phyloP scores from a whole-genome alignment of 2,797 vertebrate species.

The Tapirus indicus region DNA sequence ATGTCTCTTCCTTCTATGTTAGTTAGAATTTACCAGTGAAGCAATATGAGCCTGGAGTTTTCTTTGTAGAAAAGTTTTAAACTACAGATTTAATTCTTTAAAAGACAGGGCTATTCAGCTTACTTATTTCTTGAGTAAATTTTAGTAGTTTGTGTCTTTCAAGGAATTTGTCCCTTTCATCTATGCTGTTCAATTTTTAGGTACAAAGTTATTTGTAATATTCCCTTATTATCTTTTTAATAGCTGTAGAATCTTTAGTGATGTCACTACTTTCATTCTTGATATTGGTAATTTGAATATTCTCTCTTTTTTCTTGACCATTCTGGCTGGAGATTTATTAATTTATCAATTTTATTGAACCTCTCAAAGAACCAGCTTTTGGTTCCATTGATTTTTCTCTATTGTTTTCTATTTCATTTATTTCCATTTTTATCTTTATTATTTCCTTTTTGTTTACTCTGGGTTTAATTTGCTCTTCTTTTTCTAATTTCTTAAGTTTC shows the following conservation, averaged over 20 bases:
- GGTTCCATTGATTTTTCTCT: not conserved
- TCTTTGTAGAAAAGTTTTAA: not conserved
- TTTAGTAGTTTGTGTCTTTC: not conserved
- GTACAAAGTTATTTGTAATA: not conserved
- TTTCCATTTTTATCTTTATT: not conserved
- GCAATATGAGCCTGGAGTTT: not conserved
- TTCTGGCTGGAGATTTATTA: not conserved
- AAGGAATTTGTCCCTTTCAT: not conserved
- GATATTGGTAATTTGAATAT: not conserved
- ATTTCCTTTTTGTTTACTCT: not conserved
- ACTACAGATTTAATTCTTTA: not conserved
- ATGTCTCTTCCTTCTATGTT: not conserved
- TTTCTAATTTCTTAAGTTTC: conserved; percentile 36
- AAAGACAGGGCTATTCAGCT: not conserved
- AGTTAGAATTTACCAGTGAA: not conserved
- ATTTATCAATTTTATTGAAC: not conserved
- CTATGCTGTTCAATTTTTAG: not conserved
- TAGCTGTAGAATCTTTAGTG: not conserved
- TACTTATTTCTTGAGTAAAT: not conserved
- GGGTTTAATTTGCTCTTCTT: not conserved
- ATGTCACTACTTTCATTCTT: not conserved
- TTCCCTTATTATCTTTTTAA: not conserved
- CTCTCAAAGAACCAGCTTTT: not conserved
- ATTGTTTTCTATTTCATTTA: not conserved
- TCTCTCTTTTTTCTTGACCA: not conserved